Conservation (phyloP, 2,797 vertebrate genomes). For the Pipistrellus pipistrellus region DNA sequence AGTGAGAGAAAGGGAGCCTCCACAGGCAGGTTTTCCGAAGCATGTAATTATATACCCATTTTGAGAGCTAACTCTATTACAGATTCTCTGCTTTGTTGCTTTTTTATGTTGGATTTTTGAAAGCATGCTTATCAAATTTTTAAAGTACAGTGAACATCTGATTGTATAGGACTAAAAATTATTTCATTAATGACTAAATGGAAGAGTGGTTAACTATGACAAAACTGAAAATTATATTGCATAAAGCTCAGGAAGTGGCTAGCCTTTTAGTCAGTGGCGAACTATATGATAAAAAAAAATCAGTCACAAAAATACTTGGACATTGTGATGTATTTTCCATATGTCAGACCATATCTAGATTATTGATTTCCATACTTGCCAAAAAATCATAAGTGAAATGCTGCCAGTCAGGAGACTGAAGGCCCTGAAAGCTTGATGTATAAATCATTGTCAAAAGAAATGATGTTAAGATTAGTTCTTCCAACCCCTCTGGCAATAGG, state of each 20-base stretch:
- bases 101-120: constrained; percentile 53
- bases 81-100: background rate
- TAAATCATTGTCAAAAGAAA: background rate
- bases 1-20: background rate
- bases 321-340: background rate
- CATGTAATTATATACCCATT: background rate
- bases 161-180: constrained; percentile 16
- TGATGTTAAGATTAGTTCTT: background rate
- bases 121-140: background rate
- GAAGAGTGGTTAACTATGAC: background rate
- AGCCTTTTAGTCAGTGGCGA: background rate
- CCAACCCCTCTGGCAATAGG: background rate
- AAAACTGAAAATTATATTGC: background rate
- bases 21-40: background rate
- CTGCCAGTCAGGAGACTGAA: background rate
- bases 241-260: background rate
- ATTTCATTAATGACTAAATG: background rate
- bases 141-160: background rate
- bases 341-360: background rate
- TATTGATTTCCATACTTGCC: background rate
- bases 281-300: background rate
- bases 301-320: background rate
- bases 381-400: background rate
- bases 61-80: background rate
- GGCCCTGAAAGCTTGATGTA: accelerated